Conservation (phyloP, 2,113 vertebrate species). For the Pangasianodon gigas region DNA sequence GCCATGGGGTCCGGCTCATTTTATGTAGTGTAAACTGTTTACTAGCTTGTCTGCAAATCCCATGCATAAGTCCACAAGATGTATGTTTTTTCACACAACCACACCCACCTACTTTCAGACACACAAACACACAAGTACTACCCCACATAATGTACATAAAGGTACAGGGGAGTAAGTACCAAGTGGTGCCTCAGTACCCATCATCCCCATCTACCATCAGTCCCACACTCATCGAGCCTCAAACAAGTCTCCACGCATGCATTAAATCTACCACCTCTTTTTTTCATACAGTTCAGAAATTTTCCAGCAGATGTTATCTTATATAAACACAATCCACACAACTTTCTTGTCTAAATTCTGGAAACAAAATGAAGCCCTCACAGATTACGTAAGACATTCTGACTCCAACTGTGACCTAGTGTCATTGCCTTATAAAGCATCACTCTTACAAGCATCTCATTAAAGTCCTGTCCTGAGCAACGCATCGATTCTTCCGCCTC, state of each 20-base stretch:
- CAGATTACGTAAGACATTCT: conserved; percentile 42
- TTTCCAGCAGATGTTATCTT: conserved; percentile 34
- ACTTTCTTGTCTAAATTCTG: conserved; percentile 20
- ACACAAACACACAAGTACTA: background rate
- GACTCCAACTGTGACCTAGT: conserved; percentile 30
- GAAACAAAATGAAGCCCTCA: conserved; percentile 12
- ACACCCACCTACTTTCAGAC: conserved; percentile 14
- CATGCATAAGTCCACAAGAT: conserved; percentile 8
- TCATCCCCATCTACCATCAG: background rate
- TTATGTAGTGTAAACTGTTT: conserved; percentile 39
- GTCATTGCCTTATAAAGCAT: conserved; percentile 47
- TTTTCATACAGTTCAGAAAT: conserved; percentile 33
- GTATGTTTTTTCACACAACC: background rate
- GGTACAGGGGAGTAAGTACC: background rate
- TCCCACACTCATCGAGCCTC: background rate
- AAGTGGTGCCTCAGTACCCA: background rate
- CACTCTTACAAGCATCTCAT: conserved; percentile 9
- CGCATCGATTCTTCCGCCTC: conserved; percentile 2
- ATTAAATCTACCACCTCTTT: conserved; percentile 17
- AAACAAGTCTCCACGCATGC: background rate
- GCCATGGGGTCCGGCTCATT: conserved; percentile 23
- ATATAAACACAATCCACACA: conserved; percentile 29
- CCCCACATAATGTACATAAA: background rate
- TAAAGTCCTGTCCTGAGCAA: conserved; percentile 12
- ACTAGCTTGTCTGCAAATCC: conserved; percentile 34